Conservation (phyloP, 2,888 invertebrate genomes). For the Andrena flavipes region DNA sequence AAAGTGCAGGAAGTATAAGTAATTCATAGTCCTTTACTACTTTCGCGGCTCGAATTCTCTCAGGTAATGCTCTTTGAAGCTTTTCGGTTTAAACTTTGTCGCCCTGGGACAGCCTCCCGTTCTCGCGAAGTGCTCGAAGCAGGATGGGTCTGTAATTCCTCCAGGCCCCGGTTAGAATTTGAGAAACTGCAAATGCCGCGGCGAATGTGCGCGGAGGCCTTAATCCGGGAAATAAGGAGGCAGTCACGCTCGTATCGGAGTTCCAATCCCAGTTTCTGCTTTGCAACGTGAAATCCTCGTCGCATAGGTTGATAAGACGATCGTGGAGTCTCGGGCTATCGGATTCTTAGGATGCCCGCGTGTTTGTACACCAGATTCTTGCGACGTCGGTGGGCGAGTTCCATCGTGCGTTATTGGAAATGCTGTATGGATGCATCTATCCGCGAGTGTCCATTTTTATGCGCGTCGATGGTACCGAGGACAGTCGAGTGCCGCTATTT, state of each 20-base stretch:
- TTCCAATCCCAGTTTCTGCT: background rate
- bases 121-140: background rate
- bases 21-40: no score
- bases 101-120: background rate
- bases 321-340: slow-evolving; percentile 21
- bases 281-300: background rate
- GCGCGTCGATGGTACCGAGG: background rate
- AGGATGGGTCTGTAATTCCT: background rate
- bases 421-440: slow-evolving; percentile 19
- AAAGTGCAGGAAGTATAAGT: no score
- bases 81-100: background rate
- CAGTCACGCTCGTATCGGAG: slow-evolving; percentile 8
- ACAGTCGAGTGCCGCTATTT: slow-evolving; percentile 4
- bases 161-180: background rate
- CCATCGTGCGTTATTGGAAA: slow-evolving; percentile 30
- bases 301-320: slow-evolving; percentile 25
- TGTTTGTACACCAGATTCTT: slow-evolving; percentile 23
- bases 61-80: background rate
- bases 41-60: no score
- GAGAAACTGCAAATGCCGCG: background rate
- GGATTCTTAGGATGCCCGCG: slow-evolving; percentile 32
- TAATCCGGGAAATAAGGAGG: background rate
- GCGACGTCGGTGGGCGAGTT: slow-evolving; percentile 14
- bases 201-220: background rate
- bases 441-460: slow-evolving; percentile 23